Conservation (phyloP, 2,888 invertebrate genomes). For the Nebria salina region DNA sequence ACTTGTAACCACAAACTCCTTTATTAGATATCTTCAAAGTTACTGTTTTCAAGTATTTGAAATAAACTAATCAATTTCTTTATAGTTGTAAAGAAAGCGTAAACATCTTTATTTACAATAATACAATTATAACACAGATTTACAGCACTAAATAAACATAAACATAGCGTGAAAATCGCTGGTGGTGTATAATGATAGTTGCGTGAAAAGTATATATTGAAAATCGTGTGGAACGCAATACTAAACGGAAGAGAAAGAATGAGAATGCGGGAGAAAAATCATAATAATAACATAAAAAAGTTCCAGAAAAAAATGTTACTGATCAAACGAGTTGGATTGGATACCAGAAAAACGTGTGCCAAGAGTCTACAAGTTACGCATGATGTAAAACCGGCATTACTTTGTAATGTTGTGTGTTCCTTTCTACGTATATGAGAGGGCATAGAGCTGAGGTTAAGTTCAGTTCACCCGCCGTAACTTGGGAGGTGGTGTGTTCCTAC, state of each 20-base stretch:
- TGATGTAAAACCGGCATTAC: slow-evolving; percentile 1
- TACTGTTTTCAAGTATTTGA: background rate
- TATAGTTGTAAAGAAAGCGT: background rate
- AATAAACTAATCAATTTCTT: background rate
- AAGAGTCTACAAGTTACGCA: background rate
- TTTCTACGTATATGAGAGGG: background rate
- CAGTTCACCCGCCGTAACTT: slow-evolving; percentile 1
- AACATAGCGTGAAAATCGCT: slow-evolving; percentile 39
- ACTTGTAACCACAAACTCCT: too few species aligned
- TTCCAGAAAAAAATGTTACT: background rate
- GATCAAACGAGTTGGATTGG: background rate
- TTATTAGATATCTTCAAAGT: background rate
- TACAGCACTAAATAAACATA: slow-evolving; percentile 7
- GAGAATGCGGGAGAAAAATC: background rate
- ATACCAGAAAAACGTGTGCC: background rate
- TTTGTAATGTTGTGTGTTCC: background rate
- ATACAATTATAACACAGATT: background rate
- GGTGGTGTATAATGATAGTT: slow-evolving; percentile 30
- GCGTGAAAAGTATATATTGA: slow-evolving; percentile 36
- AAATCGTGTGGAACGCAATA: slow-evolving; percentile 33
- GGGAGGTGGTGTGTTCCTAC: slow-evolving; percentile 1
- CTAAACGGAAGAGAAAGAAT: background rate
- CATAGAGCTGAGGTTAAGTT: background rate
- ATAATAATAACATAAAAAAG: background rate
- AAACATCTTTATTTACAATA: background rate